Evolutionary conservation across 1,140 invertebrate species (phyloP).

Genomic region (Phymastichus coffea): DNA sequence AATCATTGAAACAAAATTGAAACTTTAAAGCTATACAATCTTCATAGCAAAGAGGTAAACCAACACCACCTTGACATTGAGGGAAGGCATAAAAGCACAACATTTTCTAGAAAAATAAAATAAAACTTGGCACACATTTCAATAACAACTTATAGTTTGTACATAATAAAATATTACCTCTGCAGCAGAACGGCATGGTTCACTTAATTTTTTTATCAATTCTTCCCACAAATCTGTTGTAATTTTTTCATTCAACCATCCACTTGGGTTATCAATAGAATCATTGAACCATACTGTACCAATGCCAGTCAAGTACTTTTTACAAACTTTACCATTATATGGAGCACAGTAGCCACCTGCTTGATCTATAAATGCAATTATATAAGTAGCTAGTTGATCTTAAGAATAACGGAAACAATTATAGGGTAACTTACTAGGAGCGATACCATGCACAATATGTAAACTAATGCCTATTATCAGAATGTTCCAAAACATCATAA

Average conservation of each 20-base stretch:
- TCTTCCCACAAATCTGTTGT: constrained; percentile 81
- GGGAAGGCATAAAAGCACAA: constrained; percentile 92
- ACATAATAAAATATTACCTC: constrained; percentile 60
- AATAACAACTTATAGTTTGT: constrained; percentile 1
- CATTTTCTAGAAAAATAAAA: constrained; percentile 64
- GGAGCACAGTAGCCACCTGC: constrained; percentile 74
- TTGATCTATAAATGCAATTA: constrained; percentile 11
- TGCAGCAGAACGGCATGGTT: constrained; percentile 81
- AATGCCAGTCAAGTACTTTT: constrained; percentile 69
- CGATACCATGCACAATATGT: constrained; percentile 9
- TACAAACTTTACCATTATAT: constrained; percentile 88
- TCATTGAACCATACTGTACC: constrained; percentile 83
- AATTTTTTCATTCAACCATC: constrained; percentile 82
- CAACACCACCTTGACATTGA: constrained; percentile 67
- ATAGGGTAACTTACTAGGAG: constrained; percentile 12
- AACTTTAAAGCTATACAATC: constrained; percentile 88
- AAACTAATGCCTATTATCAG: constrained; percentile 18
- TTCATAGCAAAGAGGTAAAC: constrained; percentile 82
- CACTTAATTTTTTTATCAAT: constrained; percentile 73
- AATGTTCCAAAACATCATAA: constrained; percentile 28
- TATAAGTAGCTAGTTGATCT: background rate
- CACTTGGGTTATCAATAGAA: constrained; percentile 65
- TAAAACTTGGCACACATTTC: background rate
- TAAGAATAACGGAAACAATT: background rate
- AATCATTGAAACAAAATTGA: constrained; percentile 90